Percentiles rank a stretch among this genome's conserved stretches.
Conservation (phyloP, 2,113 vertebrate genomes). For the Ovis canadensis region DNA sequence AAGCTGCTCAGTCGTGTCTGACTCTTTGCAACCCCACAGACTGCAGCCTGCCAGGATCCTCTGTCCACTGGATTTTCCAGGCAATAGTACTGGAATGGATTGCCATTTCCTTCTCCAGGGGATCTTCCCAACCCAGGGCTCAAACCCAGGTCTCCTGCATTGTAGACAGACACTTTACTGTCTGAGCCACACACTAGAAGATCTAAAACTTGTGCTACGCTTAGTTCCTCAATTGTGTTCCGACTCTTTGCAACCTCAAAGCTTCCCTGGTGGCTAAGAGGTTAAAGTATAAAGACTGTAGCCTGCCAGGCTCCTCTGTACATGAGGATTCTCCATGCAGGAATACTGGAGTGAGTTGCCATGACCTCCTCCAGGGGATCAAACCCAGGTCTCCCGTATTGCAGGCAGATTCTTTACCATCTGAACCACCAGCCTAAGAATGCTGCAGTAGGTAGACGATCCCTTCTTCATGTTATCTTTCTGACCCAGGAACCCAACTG, state of each 20-base stretch:
- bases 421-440: not conserved
- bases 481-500: not conserved
- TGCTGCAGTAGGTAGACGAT: not conserved
- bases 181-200: not conserved
- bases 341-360: not conserved
- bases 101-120: no score
- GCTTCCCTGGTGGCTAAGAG: not conserved
- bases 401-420: not conserved
- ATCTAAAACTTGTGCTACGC: not conserved
- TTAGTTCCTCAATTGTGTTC: not conserved
- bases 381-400: not conserved
- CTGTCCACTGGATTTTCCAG: no score
- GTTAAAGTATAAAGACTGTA: not conserved
- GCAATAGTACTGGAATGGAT: no score
- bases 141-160: no score
- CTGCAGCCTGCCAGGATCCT: no score
- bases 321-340: not conserved
- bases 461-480: not conserved
- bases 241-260: not conserved
- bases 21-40: no score
- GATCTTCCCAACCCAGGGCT: no score
- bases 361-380: not conserved
- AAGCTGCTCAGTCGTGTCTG: accelerated
- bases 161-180: no score
- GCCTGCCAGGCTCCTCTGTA: not conserved